Evolutionary conservation across 1,140 invertebrate species (phyloP).

Genomic region (Teleopsis dalmanni): DNA sequence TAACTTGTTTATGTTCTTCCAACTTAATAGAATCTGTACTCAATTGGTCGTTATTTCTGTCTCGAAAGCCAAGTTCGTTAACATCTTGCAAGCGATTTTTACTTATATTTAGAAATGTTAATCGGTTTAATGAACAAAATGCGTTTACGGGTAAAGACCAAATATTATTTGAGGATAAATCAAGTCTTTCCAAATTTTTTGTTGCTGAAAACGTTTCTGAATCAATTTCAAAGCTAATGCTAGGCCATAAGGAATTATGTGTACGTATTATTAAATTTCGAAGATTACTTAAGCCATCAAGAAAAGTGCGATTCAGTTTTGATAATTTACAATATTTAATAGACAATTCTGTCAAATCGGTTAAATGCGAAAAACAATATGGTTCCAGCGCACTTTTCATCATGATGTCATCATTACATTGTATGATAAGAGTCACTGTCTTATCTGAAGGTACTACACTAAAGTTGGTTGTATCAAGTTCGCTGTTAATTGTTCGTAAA

Average conservation of each 20-base stretch:
- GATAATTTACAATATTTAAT: constrained; percentile 80
- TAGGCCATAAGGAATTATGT: constrained; percentile 68
- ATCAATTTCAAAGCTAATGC: constrained; percentile 68
- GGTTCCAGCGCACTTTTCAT: constrained; percentile 65
- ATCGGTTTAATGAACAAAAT: constrained; percentile 72
- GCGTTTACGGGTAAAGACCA: constrained; percentile 77
- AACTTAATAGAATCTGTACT: constrained; percentile 23
- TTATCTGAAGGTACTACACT: constrained; percentile 77
- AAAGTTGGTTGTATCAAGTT: constrained; percentile 79
- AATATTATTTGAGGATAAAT: constrained; percentile 81
- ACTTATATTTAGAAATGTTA: constrained; percentile 71
- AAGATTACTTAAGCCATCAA: constrained; percentile 66
- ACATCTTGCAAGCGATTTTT: constrained; percentile 78
- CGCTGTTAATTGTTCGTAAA: constrained; percentile 69
- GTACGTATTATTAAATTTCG: constrained; percentile 74
- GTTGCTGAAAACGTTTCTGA: constrained; percentile 63
- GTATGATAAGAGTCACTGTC: constrained; percentile 68
- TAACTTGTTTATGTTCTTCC: constrained; percentile 20
- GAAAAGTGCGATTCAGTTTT: constrained; percentile 63
- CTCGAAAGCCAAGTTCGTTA: constrained; percentile 67
- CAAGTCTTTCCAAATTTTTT: constrained; percentile 68
- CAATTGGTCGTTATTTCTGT: constrained; percentile 45
- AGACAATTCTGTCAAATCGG: constrained; percentile 65
- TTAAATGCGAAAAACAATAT: constrained; percentile 69
- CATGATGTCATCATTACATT: constrained; percentile 68